Evolutionary conservation across 2,797 vertebrate species (phyloP).

Genomic region (Melanotaenia parkinsoni): DNA sequence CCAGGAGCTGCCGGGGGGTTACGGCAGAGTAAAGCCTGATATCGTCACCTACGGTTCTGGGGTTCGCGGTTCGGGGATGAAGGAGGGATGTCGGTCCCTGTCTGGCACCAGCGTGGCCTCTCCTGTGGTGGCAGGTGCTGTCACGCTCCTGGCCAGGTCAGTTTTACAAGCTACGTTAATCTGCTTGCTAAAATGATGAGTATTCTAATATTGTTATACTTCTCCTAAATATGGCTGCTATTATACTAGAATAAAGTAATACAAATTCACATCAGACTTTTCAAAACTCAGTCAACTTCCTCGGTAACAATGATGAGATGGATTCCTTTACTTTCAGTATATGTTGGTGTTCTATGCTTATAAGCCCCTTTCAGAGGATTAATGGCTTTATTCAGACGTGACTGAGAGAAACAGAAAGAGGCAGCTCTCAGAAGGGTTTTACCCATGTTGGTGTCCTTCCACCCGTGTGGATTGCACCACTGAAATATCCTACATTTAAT

Average conservation of each 20-base stretch:
- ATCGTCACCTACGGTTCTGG: conserved; percentile 98
- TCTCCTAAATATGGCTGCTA: not conserved
- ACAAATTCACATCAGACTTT: not conserved
- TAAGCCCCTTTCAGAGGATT: no score
- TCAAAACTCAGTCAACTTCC: not conserved
- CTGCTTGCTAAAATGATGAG: not conserved
- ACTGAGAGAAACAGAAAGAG: no score
- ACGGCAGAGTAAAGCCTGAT: conserved; percentile 95
- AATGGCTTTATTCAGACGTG: no score
- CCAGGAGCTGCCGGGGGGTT: conserved; percentile 96
- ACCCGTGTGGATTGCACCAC: no score
- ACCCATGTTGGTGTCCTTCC: no score
- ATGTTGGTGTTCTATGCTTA: no score
- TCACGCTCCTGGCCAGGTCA: conserved; percentile 95
- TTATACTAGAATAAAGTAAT: not conserved
- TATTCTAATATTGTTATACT: not conserved
- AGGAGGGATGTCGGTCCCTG: conserved; percentile 96
- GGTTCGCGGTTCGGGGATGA: conserved; percentile 96
- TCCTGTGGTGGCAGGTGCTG: conserved; percentile 96
- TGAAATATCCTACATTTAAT: no score
- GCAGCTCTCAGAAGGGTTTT: no score
- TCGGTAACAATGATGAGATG: not conserved
- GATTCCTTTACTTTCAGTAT: no score
- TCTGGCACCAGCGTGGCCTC: conserved; percentile 98
- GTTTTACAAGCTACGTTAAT: conserved; percentile 11